These are phyloP conservation scores for Amazona guildingii DNA, from an alignment of 2,113 vertebrate genomes.

Conservation along the genomic window DNA sequence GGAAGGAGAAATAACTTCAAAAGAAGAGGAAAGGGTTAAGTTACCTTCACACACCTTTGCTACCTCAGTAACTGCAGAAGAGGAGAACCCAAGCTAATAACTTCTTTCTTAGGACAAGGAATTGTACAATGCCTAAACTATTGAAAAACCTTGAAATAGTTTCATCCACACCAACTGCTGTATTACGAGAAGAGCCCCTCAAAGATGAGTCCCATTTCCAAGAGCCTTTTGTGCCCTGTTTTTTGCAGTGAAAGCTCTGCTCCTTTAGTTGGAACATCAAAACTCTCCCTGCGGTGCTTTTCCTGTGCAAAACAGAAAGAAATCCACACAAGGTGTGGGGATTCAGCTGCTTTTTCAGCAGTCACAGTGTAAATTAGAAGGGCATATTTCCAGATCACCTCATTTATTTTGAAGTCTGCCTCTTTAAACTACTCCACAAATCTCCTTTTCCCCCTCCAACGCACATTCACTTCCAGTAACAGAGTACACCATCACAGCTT, in stretches of 20 bases:
- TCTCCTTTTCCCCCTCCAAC: not conserved
- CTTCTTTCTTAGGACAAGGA: not conserved
- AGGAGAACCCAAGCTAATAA: not conserved
- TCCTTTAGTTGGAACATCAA: not conserved
- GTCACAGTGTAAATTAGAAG: not conserved
- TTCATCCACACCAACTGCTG: not conserved
- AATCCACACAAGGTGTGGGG: not conserved
- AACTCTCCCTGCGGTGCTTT: not conserved
- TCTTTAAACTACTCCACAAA: not conserved
- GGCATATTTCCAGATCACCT: not conserved
- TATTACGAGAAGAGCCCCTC: fast-evolving
- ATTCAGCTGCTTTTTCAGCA: not conserved
- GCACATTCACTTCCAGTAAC: not conserved
- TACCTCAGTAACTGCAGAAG: not conserved
- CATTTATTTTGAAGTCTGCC: not conserved
- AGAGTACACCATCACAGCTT: not conserved
- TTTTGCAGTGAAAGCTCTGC: not conserved
- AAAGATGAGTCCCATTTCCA: not conserved
- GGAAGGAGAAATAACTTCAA: not conserved
- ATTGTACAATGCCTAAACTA: not conserved
- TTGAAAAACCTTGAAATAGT: not conserved
- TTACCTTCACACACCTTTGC: fast-evolving
- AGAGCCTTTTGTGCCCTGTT: not conserved
- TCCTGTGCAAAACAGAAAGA: not conserved
- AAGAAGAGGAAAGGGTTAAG: not conserved